Evolutionary conservation across 1,140 invertebrate genomes (phyloP), one percentile per base, ranked within the genome.

Genomic region (Xylocopa sonorina): DNA sequence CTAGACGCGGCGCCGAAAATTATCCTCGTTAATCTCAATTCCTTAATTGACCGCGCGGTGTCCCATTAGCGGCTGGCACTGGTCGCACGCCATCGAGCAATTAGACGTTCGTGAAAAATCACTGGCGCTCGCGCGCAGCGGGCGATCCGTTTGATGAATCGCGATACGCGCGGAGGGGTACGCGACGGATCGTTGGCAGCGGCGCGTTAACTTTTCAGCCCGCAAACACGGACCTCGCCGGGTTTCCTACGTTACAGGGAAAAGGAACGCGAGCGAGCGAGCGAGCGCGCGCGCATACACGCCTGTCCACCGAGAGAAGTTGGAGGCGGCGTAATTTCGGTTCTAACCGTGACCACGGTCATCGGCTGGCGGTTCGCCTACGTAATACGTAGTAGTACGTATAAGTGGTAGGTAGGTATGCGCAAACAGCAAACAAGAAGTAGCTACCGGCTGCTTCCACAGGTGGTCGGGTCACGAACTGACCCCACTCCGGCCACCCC

Each of bases 391-490:
- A 88, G 86, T 88, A 87, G 87, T 89, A 87, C 85, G 78, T 88
- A 89, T 88, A 90, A 89, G 89, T 88, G 87, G 86, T 90, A 85
- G 84, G 87, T 85, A 84, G 83, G 83, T 86, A 86, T 86, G 84
- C 84, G 83, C 84, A 86, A 86, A 86, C 84, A 82, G 88, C 88
- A 90, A 90, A 89, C 88, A 88, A 89, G 88, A 90, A 90, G 88
- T 88, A 87, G 87, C 88, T 87, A 89, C 85, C 85, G 86, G 83
- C 86, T 80, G 89, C 89, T 90, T 91, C 90, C 87, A 91, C 90
- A 91, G 90, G 90, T 91, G 90, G 90, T 91, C 90, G 90, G 89
- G 89, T 91, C 88, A 89, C 87, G 88, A 89, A 89, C 88, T 90
- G 89, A 91, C 89, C 89, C 85, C 87, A 85, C 85, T 87, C 88